Percentiles rank a stretch among this genome's conserved stretches.
phyloP scores from a whole-genome alignment of 2,113 vertebrate genomes.

The Cyphomyrus discorhynchus region DNA sequence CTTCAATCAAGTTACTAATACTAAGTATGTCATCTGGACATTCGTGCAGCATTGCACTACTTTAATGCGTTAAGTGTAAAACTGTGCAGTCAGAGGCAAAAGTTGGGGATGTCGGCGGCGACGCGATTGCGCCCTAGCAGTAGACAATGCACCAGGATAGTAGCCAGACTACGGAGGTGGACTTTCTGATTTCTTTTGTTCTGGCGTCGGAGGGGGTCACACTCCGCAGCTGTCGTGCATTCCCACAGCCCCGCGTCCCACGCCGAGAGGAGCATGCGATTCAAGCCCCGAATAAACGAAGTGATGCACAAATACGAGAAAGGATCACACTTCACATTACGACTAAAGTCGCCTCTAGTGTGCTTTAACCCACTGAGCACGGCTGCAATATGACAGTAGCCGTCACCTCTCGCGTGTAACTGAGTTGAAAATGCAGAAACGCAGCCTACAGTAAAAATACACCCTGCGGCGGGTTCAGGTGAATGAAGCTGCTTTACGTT shows the following conservation, averaged over 20 bases:
- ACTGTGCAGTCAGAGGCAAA: neutral
- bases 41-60: neutral
- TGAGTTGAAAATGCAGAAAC: neutral
- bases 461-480: neutral
- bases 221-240: conserved; percentile 11
- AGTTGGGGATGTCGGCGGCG: neutral
- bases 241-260: neutral
- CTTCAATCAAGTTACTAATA: neutral
- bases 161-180: neutral
- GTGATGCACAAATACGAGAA: neutral
- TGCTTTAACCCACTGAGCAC: neutral
- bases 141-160: neutral
- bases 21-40: neutral
- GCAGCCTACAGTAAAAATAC: neutral
- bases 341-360: neutral
- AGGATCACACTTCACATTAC: neutral
- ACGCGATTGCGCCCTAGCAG: neutral
- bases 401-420: neutral
- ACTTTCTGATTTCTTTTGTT: conserved; percentile 16
- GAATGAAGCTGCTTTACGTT: neutral
- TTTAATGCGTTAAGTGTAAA: neutral
- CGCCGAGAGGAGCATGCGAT: neutral
- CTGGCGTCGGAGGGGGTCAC: neutral
- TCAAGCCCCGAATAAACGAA: neutral
- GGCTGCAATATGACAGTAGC: neutral